phyloP scores from a whole-genome alignment of 2,113 vertebrate genomes.

The Oenanthe melanoleuca region DNA sequence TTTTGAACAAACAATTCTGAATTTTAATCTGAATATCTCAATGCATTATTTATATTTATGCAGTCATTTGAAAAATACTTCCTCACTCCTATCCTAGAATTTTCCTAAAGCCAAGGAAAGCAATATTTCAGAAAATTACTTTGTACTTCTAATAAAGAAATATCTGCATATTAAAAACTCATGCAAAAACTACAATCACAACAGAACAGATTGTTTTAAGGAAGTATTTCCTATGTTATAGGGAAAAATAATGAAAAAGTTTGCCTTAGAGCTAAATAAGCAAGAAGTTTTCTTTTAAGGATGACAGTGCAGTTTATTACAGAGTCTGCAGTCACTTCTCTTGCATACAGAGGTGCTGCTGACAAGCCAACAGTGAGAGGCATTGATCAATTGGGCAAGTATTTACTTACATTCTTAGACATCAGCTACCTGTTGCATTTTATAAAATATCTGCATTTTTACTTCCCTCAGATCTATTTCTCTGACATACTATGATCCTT shows the following conservation, averaged over 20 bases:
- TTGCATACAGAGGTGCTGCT: neutral
- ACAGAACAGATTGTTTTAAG: neutral
- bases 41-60: neutral
- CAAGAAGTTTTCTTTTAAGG: neutral
- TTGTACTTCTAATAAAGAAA: neutral
- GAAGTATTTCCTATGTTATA: neutral
- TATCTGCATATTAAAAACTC: neutral
- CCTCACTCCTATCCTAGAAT: neutral
- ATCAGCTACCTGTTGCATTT: neutral
- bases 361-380: neutral
- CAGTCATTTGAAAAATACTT: neutral
- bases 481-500: neutral
- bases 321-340: neutral
- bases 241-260: neutral
- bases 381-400: neutral
- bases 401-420: neutral
- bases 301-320: neutral
- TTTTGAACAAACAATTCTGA: neutral
- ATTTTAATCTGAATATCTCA: constrained; percentile 2
- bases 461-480: neutral
- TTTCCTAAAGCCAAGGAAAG: neutral
- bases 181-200: neutral
- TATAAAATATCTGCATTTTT: neutral
- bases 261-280: neutral
- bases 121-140: neutral